Base-by-base conservation (phyloP, 2,888 invertebrate genomes). In the Trachelus troglodyta region DNA sequence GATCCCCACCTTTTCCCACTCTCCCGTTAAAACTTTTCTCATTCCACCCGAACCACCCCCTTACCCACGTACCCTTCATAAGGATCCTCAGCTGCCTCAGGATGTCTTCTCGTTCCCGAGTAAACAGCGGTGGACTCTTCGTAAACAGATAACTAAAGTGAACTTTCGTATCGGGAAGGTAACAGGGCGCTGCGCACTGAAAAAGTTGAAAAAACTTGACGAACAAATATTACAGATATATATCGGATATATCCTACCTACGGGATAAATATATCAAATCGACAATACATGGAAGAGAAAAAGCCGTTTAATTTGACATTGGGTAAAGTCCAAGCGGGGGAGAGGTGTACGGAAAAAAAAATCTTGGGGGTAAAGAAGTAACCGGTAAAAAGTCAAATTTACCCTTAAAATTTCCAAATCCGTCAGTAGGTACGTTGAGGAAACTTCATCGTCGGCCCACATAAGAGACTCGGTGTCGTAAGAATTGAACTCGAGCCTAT, bases 371-470 rank as follows among this genome's bases (percentile, higher is more conserved):
- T 35, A 23, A 23, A 40, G 6, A 0, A 1, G 23, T 40, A 40
- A 40, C 2, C 6, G 0, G 23, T 23, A 6, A 23, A 15, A 40
- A 23, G 40, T 15, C 4, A 40, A 31, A 35, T 15, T 78, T 81
- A 82, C 82, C 76, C 81, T 77, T 31, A 82, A 77, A 35, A 82
- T 81, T 23, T 82, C 76, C n/a, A 76, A 4, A 75, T 82, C 82
- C 23, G 81, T 75, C 11, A 81, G 15, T 2, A 11, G 30, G 6
- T 69, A 69, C 4, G 4, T 0, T 3, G 69, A 30, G 56, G 69
- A 74, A 4, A 77, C 77, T 40, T 75, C 76, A 35, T 78, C 71
- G 40, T 34, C 33, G 0, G 78, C 75, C 30, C 69, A 73, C 15
- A 79, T 68, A 34, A 77, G 76, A 12, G 81, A 81, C 69, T 68